Percentiles rank a stretch among this genome's conserved stretches.
phyloP scores from a whole-genome alignment of 1,140 invertebrate species.

The Bombyx mandarina region DNA sequence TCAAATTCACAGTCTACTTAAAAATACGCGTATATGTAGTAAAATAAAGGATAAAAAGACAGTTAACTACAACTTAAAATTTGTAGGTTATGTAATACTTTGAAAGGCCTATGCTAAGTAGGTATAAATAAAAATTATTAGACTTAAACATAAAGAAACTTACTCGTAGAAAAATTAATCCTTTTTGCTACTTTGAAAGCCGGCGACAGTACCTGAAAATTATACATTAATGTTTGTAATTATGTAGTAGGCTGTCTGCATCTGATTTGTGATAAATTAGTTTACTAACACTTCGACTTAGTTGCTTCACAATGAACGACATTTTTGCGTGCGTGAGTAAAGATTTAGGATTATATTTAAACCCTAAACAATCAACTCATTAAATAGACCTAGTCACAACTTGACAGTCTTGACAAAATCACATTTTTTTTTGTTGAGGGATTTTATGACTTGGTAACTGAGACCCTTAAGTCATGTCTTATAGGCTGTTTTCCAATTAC shows the following conservation, averaged over 20 bases:
- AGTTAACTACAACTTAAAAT: not conserved
- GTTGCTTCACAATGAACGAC: slow-evolving; percentile 39
- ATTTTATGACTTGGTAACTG: too few species aligned
- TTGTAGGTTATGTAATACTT: slow-evolving; percentile 31
- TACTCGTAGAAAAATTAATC: slow-evolving; percentile 43
- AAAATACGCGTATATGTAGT: too few species aligned
- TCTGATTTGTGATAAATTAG: too few species aligned
- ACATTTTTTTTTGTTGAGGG: too few species aligned
- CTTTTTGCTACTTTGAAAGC: slow-evolving; percentile 29
- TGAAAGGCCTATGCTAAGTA: not conserved
- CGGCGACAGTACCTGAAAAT: slow-evolving; percentile 33
- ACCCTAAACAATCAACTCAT: too few species aligned
- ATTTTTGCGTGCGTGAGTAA: slow-evolving; percentile 11
- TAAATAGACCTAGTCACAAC: too few species aligned
- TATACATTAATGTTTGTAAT: slow-evolving; percentile 5
- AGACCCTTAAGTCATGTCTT: too few species aligned
- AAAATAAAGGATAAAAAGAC: not conserved
- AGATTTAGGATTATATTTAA: not conserved
- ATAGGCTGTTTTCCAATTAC: too few species aligned
- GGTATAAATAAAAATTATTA: slow-evolving; percentile 6
- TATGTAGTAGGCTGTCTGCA: too few species aligned
- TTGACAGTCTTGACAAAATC: too few species aligned
- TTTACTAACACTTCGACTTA: slow-evolving; percentile 31
- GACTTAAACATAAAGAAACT: slow-evolving; percentile 16
- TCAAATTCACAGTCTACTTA: not conserved